Evolutionary conservation across 2,113 vertebrate genomes (phyloP), one percentile per base, ranked within the genome.

Genomic region (Nipponia nippon): DNA sequence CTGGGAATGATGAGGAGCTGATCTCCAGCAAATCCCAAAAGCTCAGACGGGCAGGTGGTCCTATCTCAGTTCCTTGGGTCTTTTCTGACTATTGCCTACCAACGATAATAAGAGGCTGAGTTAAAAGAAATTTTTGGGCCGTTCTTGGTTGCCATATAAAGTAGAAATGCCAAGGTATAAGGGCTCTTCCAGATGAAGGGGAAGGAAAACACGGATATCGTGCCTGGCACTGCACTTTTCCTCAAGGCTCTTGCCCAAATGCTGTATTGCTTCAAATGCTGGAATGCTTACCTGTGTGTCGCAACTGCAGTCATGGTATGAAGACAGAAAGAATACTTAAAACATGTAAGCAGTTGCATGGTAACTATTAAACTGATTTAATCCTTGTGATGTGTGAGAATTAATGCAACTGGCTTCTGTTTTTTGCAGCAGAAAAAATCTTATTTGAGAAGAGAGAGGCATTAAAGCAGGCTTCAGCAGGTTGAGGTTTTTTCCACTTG

Each of bases 121-220:
- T 49, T 80, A 4, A 56, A 38, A 25, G 27, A 21, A 32, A 3
- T 11, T 21, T 38, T 29, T 66, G 38, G 32, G 19, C 30, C 1
- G 0, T 67, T 55, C 16, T 63, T 49, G 36, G 11, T 55, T 58
- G 46, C 38, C 13, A 11, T 5, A 1, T 4, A 1, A 49, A 65
- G 19, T 36, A 13, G 34, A 50, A 88, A 34, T 65, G 61, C 13
- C 5, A 9, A 8, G 15, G 19, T 49, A 5, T 5, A 12, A 69
- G 38, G 80, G 7, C n/a, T 36, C 5, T 52, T 52, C 3, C 6
- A 14, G 20, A 17, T 49, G 50, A 61, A 63, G 34, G n/a, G 10
- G 8, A 36, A 52, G 32, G 36, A 32, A 50, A 65, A 13, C 4
- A 0, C 8, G n/a, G 20, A 3, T 70, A 16, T 32, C 1, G 1